Evolutionary conservation across 2,888 invertebrate species (phyloP), one percentile per base, ranked within the genome.

Genomic region (Harmothoe impar): DNA sequence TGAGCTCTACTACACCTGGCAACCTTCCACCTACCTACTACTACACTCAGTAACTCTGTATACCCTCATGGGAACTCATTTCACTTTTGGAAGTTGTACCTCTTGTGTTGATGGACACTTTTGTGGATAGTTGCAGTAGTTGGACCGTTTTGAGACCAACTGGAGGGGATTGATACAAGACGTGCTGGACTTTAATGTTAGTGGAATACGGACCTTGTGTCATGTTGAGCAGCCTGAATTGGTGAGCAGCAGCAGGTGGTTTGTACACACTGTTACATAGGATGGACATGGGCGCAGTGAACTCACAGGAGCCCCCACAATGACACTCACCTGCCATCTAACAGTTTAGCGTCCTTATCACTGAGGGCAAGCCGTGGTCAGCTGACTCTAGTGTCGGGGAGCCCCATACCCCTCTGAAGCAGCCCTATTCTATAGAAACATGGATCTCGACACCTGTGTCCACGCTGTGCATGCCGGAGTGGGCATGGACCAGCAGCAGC

Each of bases 381-480:
- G 29, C 29, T n/a, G 62, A 29, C 72, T 72, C 31, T 29, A 72
- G 72, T 17, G 12, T n/a, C 17, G n/a, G n/a, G n/a, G n/a, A n/a
- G n/a, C n/a, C 43, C 10, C 43, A 43, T 7, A 10, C 43, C 10
- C 43, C 43, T 7, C 43, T 7, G 43, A 43, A 43, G 43, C 43
- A 7, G 3, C n/a, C 1, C 23, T 62, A 62, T 3, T 1, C 23
- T 62, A 72, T 23, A 15, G 15, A 15, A 72, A 15, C 72, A 72
- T 72, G 72, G 72, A n/a, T 72, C 72, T 72, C 72, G 72, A 72
- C 72, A 72, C 72, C n/a, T 15, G 72, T 15, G 72, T 72, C 15
- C 72, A 72, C 17, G 17, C 29, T 25, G 25, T 12, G 72, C 25
- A 23, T n/a, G n/a, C 72, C 3, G 72, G 62, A 62, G 0, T 72